Evolutionary conservation across 2,113 vertebrate species (phyloP).

Genomic region (Narcine bancroftii): DNA sequence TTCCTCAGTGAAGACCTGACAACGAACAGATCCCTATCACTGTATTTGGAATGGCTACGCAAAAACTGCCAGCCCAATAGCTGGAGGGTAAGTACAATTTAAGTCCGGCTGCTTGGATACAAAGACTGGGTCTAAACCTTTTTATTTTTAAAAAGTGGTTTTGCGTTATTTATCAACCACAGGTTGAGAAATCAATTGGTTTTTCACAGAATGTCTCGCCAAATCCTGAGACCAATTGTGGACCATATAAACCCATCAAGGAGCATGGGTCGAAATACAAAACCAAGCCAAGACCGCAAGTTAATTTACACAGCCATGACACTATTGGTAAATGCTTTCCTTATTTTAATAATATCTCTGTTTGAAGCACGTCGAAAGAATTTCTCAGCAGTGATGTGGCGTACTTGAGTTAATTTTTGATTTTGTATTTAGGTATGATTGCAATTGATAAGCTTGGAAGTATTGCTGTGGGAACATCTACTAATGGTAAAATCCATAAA

Average conservation of each 20-base stretch:
- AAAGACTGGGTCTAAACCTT: too few relatives aligned
- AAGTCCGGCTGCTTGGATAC: too few relatives aligned
- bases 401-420: neutral
- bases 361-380: neutral
- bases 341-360: too few relatives aligned
- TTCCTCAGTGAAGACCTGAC: constrained; percentile 81
- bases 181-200: too few relatives aligned
- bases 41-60: constrained; percentile 74
- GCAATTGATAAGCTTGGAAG: constrained; percentile 64
- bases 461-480: constrained; percentile 77
- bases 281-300: constrained; percentile 39
- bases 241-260: constrained; percentile 71
- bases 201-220: constrained; percentile 75
- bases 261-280: constrained; percentile 39
- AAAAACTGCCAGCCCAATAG: constrained; percentile 85
- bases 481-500: constrained; percentile 83
- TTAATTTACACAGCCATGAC: constrained; percentile 65
- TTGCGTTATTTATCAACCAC: too few relatives aligned
- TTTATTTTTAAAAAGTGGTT: too few relatives aligned
- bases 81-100: constrained; percentile 65
- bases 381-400: too few relatives aligned
- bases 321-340: constrained; percentile 75
- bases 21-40: constrained; percentile 60
- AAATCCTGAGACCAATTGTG: constrained; percentile 73
- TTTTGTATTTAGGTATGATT: constrained; percentile 71